Evolutionary conservation across 2,888 invertebrate genomes (phyloP).

Genomic region (Tetranychus piercei): DNA sequence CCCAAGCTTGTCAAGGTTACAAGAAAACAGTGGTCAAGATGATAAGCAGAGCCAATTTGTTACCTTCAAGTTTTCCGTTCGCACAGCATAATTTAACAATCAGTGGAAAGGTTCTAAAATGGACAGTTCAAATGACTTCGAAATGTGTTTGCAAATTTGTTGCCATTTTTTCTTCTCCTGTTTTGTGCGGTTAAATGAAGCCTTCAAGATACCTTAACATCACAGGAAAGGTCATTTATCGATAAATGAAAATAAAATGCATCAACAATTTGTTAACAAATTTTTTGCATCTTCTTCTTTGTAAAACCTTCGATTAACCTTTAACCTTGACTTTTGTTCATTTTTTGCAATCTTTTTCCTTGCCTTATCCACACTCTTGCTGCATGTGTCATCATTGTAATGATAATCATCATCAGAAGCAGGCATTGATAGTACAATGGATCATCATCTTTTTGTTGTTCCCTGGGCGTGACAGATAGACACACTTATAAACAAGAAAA

Average conservation of each 20-base stretch:
- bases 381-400: slow-evolving; percentile 1
- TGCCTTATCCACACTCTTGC: background rate
- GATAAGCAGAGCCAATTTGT: no score
- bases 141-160: no score
- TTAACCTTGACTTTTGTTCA: background rate
- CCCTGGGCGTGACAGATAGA: background rate
- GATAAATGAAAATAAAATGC: background rate
- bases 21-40: no score
- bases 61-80: no score
- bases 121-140: no score
- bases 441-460: background rate
- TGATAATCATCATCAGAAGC: background rate
- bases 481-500: background rate
- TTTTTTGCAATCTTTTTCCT: background rate
- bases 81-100: no score
- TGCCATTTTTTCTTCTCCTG: no score
- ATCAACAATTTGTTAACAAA: background rate
- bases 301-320: background rate
- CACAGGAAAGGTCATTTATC: no score
- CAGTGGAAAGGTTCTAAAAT: no score
- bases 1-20: no score
- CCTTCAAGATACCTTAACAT: no score
- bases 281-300: background rate
- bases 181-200: no score
- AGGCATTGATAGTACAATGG: background rate